Evolutionary conservation across 2,113 vertebrate genomes (phyloP).

Genomic region (Paralichthys olivaceus): DNA sequence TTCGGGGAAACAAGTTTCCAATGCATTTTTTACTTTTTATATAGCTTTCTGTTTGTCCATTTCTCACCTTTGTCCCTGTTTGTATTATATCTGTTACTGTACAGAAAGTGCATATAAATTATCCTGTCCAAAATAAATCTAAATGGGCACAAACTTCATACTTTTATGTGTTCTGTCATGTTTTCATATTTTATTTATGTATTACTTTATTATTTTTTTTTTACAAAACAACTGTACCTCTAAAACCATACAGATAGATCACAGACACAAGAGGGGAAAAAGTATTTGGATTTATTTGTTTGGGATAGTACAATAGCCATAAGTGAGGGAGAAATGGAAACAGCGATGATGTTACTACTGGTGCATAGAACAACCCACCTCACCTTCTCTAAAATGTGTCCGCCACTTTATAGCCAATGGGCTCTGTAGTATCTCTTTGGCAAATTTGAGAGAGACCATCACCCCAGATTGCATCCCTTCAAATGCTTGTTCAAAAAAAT

Average conservation of each 20-base stretch:
- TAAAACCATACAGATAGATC: conserved; percentile 20
- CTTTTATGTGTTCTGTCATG: conserved; percentile 16
- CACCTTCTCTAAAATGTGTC: conserved; percentile 59
- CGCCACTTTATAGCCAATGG: conserved; percentile 60
- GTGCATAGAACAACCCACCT: conserved; percentile 67
- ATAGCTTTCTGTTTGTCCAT: conserved; percentile 62
- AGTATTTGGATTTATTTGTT: conserved; percentile 80
- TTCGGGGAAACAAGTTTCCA: conserved; percentile 41
- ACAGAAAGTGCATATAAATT: conserved; percentile 71
- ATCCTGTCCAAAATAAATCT: conserved; percentile 77
- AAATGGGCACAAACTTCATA: conserved; percentile 50
- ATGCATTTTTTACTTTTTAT: conserved; percentile 61
- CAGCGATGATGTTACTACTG: conserved; percentile 71
- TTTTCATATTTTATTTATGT: conserved; percentile 13
- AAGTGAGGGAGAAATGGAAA: conserved; percentile 65
- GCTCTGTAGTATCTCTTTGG: conserved; percentile 74
- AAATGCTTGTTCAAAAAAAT: conserved; percentile 76
- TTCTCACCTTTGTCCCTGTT: conserved; percentile 59
- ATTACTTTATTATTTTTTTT: background rate
- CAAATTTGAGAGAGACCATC: conserved; percentile 60
- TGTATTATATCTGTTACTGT: conserved; percentile 74
- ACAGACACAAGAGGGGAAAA: conserved; percentile 64
- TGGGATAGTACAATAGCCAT: conserved; percentile 77
- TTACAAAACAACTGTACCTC: background rate
- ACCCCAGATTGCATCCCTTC: conserved; percentile 55